phyloP scores from a whole-genome alignment of 35 echinoderm and acorn worm species.

The Lytechinus variegatus region DNA sequence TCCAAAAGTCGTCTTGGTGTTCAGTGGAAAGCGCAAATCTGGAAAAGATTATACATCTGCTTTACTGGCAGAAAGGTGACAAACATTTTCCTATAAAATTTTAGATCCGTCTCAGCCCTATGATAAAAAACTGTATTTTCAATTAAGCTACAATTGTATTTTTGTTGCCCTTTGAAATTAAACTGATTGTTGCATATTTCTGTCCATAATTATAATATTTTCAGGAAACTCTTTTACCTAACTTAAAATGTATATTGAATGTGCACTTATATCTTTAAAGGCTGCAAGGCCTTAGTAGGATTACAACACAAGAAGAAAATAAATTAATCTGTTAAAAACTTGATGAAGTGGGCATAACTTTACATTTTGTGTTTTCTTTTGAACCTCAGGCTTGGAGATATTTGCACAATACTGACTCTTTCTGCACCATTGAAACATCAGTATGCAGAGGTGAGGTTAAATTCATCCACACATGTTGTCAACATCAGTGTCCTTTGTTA shows the following conservation, averaged over 20 bases:
- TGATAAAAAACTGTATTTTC: neutral
- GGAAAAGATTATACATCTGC: slow-evolving; percentile 57
- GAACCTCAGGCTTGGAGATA: slow-evolving; percentile 47
- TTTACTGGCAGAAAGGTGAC: neutral
- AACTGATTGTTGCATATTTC: too few relatives aligned
- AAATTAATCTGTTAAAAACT: too few relatives aligned
- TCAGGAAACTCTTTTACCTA: too few relatives aligned
- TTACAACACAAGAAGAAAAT: too few relatives aligned
- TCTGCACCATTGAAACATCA: slow-evolving; percentile 58
- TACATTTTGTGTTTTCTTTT: neutral
- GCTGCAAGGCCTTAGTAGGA: too few relatives aligned
- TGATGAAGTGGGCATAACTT: too few relatives aligned
- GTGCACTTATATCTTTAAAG: too few relatives aligned
- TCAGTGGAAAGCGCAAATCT: slow-evolving; percentile 65
- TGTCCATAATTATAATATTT: too few relatives aligned
- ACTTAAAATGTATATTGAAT: too few relatives aligned
- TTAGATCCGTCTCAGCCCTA: neutral
- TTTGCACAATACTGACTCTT: slow-evolving; percentile 53
- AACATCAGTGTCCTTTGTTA: too few relatives aligned
- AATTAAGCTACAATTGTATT: too few relatives aligned
- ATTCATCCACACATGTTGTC: neutral
- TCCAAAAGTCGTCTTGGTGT: slow-evolving; percentile 53
- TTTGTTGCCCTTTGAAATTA: too few relatives aligned
- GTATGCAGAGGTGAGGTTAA: slow-evolving; percentile 55
- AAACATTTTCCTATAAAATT: neutral